Evolutionary conservation across 2,797 vertebrate species (phyloP).

Genomic region (Gouania willdenowi): DNA sequence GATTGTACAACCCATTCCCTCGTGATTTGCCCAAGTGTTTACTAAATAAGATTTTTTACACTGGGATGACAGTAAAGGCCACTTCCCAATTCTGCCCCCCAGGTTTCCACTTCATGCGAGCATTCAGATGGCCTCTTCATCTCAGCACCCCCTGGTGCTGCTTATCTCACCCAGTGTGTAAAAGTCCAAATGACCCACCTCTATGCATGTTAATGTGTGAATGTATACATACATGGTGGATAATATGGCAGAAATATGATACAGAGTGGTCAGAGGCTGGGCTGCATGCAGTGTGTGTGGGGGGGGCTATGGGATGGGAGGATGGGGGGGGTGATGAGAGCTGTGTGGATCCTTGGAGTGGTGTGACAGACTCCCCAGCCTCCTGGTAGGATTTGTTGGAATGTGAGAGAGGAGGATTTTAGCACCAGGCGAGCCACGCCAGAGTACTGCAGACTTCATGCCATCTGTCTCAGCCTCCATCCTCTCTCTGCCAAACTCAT

Average conservation of each 20-base stretch:
- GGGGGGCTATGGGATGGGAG: slow-evolving; percentile 2
- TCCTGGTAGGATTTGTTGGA: slow-evolving; percentile 85
- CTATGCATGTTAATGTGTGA: slow-evolving; percentile 29
- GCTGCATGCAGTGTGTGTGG: slow-evolving; percentile 28
- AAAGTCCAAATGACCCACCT: slow-evolving; percentile 23
- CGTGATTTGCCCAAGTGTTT: slow-evolving; percentile 56
- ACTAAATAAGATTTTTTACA: slow-evolving; percentile 59
- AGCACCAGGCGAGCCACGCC: slow-evolving; percentile 80
- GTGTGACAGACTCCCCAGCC: slow-evolving; percentile 80
- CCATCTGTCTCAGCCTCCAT: slow-evolving; percentile 85
- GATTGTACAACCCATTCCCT: slow-evolving; percentile 48
- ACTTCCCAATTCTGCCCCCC: slow-evolving; percentile 29
- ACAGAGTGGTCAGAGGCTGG: slow-evolving; percentile 64
- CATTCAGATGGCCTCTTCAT: slow-evolving; percentile 10
- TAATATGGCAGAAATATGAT: slow-evolving; percentile 20
- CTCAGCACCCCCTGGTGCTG: slow-evolving; percentile 22
- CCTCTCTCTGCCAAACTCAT: slow-evolving; percentile 78
- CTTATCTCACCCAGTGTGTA: slow-evolving; percentile 36
- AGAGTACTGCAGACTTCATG: slow-evolving; percentile 83
- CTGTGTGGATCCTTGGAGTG: slow-evolving; percentile 65
- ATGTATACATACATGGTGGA: slow-evolving; percentile 30
- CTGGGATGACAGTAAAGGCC: slow-evolving; percentile 54
- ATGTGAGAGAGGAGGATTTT: slow-evolving; percentile 86
- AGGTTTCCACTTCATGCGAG: slow-evolving; percentile 11
- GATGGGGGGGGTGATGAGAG: slow-evolving; percentile 38